These are phyloP conservation scores for Drosophila affinis DNA, from an alignment of 2,888 invertebrate species.

Conservation along the genomic window DNA sequence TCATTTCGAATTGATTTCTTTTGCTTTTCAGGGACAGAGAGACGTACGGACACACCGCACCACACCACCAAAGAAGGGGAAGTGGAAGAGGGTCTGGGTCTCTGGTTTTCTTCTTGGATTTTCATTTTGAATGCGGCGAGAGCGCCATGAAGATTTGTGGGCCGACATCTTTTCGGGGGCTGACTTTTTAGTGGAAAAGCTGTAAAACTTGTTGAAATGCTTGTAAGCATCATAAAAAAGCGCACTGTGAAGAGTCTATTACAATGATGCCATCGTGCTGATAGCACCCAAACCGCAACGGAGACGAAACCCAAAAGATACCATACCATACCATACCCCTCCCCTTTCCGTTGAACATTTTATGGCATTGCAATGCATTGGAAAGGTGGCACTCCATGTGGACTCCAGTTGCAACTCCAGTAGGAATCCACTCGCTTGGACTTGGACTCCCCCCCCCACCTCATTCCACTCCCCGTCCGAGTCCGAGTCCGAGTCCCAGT, in stretches of 20 bases:
- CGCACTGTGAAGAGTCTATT: slow-evolving; percentile 73
- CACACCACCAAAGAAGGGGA: background rate
- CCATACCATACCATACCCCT: too few relatives aligned
- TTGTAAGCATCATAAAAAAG: slow-evolving; percentile 74
- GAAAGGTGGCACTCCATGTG: slow-evolving; percentile 19
- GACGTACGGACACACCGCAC: too few relatives aligned
- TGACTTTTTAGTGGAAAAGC: slow-evolving; percentile 74
- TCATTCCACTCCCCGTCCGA: background rate
- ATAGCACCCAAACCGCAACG: slow-evolving; percentile 52
- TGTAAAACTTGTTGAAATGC: slow-evolving; percentile 80
- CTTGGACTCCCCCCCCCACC: background rate
- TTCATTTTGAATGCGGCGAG: slow-evolving; percentile 28
- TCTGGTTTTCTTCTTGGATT: slow-evolving; percentile 42
- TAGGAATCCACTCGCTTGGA: slow-evolving; percentile 18
- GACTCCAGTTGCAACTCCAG: slow-evolving; percentile 14
- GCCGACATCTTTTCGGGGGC: slow-evolving; percentile 60
- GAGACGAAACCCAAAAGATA: slow-evolving; percentile 8
- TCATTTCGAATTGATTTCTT: slow-evolving; percentile 81
- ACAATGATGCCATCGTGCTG: slow-evolving; percentile 72
- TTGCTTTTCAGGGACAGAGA: slow-evolving; percentile 46
- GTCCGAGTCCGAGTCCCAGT: background rate
- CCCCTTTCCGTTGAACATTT: slow-evolving; percentile 10
- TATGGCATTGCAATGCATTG: slow-evolving; percentile 44
- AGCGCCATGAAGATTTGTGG: slow-evolving; percentile 48
- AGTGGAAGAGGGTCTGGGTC: slow-evolving; percentile 3